phyloP scores from a whole-genome alignment of 2,113 vertebrate genomes.

The Heterocephalus glaber region DNA sequence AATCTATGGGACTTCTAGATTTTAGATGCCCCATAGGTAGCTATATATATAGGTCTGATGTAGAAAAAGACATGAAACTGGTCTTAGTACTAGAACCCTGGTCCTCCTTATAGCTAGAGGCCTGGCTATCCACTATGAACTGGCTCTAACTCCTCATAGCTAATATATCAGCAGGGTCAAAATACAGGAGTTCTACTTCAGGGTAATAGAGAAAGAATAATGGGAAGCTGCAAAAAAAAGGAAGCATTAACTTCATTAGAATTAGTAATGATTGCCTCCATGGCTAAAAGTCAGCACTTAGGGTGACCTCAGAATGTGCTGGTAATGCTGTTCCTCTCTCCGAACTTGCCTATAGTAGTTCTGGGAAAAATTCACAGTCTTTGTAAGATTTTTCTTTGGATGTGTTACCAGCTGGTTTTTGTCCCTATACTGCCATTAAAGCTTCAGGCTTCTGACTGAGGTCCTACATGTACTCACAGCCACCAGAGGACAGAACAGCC shows the following conservation, averaged over 20 bases:
- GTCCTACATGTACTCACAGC: slow-evolving; percentile 10
- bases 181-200: not conserved
- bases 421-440: slow-evolving; percentile 43
- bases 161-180: not conserved
- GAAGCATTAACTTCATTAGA: not conserved
- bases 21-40: not conserved
- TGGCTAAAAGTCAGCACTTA: not conserved
- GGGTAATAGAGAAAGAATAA: not conserved
- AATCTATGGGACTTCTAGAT: not conserved
- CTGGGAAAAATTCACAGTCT: not conserved
- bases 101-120: not conserved
- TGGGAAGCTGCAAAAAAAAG: not conserved
- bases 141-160: not conserved
- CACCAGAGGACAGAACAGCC: slow-evolving; percentile 21
- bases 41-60: not conserved
- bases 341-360: not conserved
- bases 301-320: not conserved
- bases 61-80: not conserved
- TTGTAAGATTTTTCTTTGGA: not conserved
- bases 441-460: not conserved
- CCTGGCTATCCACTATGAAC: not conserved
- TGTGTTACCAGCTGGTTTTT: not conserved
- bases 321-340: not conserved
- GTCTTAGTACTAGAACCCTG: not conserved
- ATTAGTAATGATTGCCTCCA: not conserved